Evolutionary conservation across 2,888 invertebrate genomes (phyloP), one percentile per base, ranked within the genome.

Genomic region (Chymomyza procnemis): DNA sequence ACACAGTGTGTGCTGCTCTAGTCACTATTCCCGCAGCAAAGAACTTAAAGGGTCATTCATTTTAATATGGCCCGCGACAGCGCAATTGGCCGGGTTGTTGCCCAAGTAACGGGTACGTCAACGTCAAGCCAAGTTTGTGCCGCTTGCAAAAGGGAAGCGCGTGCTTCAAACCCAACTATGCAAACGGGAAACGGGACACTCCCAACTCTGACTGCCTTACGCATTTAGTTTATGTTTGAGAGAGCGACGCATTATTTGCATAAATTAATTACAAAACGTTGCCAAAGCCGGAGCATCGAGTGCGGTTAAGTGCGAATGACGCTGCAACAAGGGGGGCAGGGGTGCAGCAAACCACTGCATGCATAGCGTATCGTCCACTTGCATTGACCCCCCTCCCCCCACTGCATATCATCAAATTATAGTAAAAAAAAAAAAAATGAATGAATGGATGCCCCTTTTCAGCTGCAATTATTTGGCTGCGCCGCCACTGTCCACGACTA

Each of bases 221-320:
- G 68, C 76, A 81, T 48, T 48, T 18, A 18, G n/a, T 48, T 48
- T 48, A 48, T 48, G 48, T 48, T 16, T 48, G 14, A 48, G 48
- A 9, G 48, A 48, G 18, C 48, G 48, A 18, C 56, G 19, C 14
- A 56, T 79, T 84, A 81, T 84, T 84, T 84, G 81, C 81, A 81
- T 81, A 81, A 81, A 81, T 81, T 81, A 81, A 81, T 81, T 81
- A 84, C 78, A 81, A 81, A 84, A 80, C 79, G 79, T 67, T 84
- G 77, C 69, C 66, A 47, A 61, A 57, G 50, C 61, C 34, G n/a
- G n/a, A 52, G 55, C 65, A 57, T 56, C 61, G 63, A 60, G 65
- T 67, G 62, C 62, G 70, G 70, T 66, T 74, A 55, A 54, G 56
- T 66, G 75, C 54, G 67, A 67, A 79, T 78, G 81, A n/a, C n/a